Base-by-base conservation (phyloP, 2,113 vertebrate genomes). In the Oncorhynchus masou region DNA sequence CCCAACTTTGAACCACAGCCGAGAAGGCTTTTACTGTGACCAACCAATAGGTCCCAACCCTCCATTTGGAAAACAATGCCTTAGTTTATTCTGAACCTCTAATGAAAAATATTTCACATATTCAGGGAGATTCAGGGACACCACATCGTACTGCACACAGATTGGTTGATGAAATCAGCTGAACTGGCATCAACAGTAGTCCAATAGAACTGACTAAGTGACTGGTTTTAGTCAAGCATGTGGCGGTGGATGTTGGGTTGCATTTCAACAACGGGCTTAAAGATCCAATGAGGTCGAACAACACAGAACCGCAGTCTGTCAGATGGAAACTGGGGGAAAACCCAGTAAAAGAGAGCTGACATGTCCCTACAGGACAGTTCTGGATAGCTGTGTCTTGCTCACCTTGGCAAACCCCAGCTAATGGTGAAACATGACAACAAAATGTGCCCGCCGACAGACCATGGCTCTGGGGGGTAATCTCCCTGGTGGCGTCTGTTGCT, bases 391-490 rank as follows among this genome's bases (percentile, higher is more conserved):
- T 64, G 60, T 64, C 60, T 64, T 19, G 9, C 60, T n/a, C n/a
- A 64, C 9, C 60, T 25, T 64, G n/a, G 60, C 60, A 22, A 12
- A 25, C 60, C 20, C 3, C 12, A 19, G 51, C 24, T 64, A 11
- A 64, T 7, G 0, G 60, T 24, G 60, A 16, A 64, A 64, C 60
- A 25, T 2, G 57, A 60, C 57, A 60, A 60, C 15, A n/a, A 60
- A 20, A n/a, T 60, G n/a, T 60, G 57, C 3, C 31, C 65, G 77
- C 74, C 81, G 70, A 62, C 39, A 70, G 73, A 34, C 24, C 20
- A 51, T 74, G 77, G 71, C 59, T 83, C 39, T 25, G 70, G 20
- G 81, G 78, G 79, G 76, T 78, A 81, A 81, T 72, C 74, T 71
- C 68, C 25, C 73, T 73, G 62, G 60, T 79, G 60, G 69, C 49